These are phyloP conservation scores for Fulica atra DNA, from an alignment of 2,113 vertebrate genomes.

Conservation along the genomic window DNA sequence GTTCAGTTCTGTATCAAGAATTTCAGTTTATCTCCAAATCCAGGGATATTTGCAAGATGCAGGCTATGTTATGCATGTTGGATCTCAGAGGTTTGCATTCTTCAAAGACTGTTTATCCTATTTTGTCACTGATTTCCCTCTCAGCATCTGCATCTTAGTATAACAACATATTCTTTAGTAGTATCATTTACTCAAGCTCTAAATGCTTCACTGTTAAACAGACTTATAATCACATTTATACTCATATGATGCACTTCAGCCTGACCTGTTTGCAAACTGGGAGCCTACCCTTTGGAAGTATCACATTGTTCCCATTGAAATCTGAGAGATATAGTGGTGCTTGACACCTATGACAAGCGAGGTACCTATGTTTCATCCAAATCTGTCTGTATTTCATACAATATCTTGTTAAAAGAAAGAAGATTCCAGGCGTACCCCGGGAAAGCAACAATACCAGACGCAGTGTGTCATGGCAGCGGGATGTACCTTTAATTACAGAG, in stretches of 20 bases:
- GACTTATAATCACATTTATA: neutral
- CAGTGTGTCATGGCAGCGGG: neutral
- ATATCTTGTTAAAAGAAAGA: neutral
- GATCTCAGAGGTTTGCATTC: neutral
- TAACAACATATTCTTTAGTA: neutral
- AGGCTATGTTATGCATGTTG: neutral
- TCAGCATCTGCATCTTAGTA: neutral
- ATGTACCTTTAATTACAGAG: neutral
- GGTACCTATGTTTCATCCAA: neutral
- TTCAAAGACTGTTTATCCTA: neutral
- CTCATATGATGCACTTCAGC: neutral
- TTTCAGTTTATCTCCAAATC: neutral
- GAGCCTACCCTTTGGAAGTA: neutral
- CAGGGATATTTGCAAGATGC: neutral
- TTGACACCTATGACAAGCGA: neutral
- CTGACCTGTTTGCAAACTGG: neutral
- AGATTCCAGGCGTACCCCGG: neutral
- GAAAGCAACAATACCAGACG: neutral
- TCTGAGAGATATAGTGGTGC: neutral
- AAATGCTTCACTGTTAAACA: neutral
- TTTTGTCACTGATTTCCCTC: constrained; percentile 26
- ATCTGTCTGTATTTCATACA: neutral
- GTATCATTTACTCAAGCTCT: neutral
- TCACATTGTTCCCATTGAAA: neutral
- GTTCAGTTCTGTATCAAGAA: neutral